Evolutionary conservation across 1,140 invertebrate species (phyloP), one percentile per base, ranked within the genome.

Genomic region (Neotoxoptera formosana): DNA sequence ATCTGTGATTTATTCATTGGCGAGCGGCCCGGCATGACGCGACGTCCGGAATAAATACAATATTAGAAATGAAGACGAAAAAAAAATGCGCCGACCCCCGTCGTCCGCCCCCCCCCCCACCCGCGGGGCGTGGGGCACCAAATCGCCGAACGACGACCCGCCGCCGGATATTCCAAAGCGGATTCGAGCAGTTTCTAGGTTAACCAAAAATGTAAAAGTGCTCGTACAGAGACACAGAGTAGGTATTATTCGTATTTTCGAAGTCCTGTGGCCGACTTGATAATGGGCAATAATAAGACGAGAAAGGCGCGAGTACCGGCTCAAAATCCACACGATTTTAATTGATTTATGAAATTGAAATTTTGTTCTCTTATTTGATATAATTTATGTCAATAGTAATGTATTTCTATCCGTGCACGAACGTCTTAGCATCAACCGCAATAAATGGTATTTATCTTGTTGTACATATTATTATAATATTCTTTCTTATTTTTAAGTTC

Each of bases 1-100:
- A 56, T 41, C 3, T 41, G 88, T 89, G 20, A 89, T 89, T 89
- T 89, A 56, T 89, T 89, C 88, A 89, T 89, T 41, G 21, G 51
- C n/a, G 23, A 53, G 21, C 34, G 7, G 17, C 17, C 14, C 48
- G n/a, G 45, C 45, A 47, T 86, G n/a, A 86, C 84, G 23, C 9
- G 41, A 86, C 9, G 14, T 84, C 41, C 23, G 41, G 21, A 47
- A 86, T n/a, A 86, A 47, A 86, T 76, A n/a, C 84, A 47, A 53
- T 53, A 23, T 41, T 53, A 23, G 21, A 21, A 53, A 53, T 53
- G 7, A 41, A 84, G 41, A 2, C 17, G 41, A 41, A 25, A 41
- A 53, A 53, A 36, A 36, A 25, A 41, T 45, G 20, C 21, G 8
- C 20, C 7, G 1, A 25, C 41, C 14, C 7, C 6, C 34, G 41